A percentile compares a stretch with the other conserved stretches of the same genome.
Evolutionary conservation across 2,113 vertebrate genomes (phyloP).

Genomic region (Platichthys flesus): DNA sequence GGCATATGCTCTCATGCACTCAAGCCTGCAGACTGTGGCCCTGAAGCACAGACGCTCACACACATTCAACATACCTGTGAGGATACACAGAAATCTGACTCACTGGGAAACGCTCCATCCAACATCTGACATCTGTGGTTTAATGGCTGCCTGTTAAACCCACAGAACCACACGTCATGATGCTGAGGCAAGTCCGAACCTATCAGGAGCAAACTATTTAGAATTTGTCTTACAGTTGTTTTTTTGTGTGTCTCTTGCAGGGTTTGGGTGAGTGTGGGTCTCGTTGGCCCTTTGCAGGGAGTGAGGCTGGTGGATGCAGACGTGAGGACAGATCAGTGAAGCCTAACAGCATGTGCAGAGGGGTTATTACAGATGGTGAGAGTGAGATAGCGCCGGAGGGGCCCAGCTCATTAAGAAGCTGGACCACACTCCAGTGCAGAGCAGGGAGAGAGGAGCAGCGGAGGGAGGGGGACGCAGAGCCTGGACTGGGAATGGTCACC

Average conservation of each 20-base stretch:
- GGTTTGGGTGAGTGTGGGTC: constrained; percentile 5
- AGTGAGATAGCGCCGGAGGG: constrained; percentile 65
- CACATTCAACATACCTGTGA: constrained; percentile 68
- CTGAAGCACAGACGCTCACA: constrained; percentile 29
- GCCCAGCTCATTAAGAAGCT: constrained; percentile 82
- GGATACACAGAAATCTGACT: constrained; percentile 59
- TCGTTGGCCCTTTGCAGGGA: neutral
- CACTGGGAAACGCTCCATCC: constrained; percentile 43
- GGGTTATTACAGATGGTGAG: constrained; percentile 61
- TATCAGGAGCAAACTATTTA: neutral
- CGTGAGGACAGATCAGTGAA: constrained; percentile 47
- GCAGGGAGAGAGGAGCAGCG: constrained; percentile 25
- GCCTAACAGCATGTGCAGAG: constrained; percentile 52
- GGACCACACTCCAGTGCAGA: constrained; percentile 80
- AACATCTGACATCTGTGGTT: constrained; percentile 51
- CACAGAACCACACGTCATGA: neutral
- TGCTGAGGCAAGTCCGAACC: neutral
- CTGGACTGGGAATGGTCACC: constrained; percentile 43
- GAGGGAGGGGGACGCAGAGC: constrained; percentile 19
- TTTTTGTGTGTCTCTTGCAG: too few species aligned
- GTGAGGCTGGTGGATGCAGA: neutral
- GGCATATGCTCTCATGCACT: constrained; percentile 16
- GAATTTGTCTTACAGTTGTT: neutral
- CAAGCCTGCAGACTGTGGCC: constrained; percentile 35
- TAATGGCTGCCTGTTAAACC: constrained; percentile 25